phyloP scores from a whole-genome alignment of 2,888 invertebrate species.

The Dermolepida albohirtum region DNA sequence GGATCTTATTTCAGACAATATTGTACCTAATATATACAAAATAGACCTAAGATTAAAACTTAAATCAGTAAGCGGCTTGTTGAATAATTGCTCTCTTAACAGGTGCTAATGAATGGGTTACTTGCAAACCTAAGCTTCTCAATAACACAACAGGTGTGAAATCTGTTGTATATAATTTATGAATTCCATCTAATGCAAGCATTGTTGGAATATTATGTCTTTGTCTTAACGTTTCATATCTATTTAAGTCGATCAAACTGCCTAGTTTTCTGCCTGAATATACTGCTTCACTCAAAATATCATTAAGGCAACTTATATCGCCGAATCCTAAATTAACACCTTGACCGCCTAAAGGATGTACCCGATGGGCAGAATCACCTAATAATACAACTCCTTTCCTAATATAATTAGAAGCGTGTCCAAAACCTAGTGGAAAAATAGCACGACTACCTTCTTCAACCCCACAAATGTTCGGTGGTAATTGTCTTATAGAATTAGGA shows the following conservation, averaged over 20 bases:
- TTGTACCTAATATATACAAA: too few species aligned
- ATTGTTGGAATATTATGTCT: constrained; percentile 90
- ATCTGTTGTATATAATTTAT: constrained; percentile 83
- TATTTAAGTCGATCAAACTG: constrained; percentile 75
- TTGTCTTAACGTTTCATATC: constrained; percentile 88
- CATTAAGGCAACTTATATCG: constrained; percentile 83
- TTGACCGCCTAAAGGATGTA: constrained; percentile 97
- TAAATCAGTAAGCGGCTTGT: constrained; percentile 63
- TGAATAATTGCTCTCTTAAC: constrained; percentile 75
- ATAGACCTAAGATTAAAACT: too few species aligned
- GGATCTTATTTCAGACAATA: too few species aligned
- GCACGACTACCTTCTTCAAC: constrained; percentile 78
- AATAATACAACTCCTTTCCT: constrained; percentile 84
- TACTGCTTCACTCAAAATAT: constrained; percentile 76
- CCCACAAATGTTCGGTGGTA: constrained; percentile 76
- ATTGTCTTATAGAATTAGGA: constrained; percentile 60
- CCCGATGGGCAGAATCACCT: constrained; percentile 90
- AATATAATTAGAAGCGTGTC: constrained; percentile 89
- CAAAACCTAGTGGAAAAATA: constrained; percentile 91
- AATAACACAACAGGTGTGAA: constrained; percentile 81
- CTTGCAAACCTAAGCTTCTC: constrained; percentile 84
- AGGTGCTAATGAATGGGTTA: constrained; percentile 80
- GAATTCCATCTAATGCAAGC: constrained; percentile 87
- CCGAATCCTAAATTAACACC: constrained; percentile 98
- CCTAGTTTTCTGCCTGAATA: constrained; percentile 81